Evolutionary conservation across 2,113 vertebrate species (phyloP).

Genomic region (Phocoena sinus): DNA sequence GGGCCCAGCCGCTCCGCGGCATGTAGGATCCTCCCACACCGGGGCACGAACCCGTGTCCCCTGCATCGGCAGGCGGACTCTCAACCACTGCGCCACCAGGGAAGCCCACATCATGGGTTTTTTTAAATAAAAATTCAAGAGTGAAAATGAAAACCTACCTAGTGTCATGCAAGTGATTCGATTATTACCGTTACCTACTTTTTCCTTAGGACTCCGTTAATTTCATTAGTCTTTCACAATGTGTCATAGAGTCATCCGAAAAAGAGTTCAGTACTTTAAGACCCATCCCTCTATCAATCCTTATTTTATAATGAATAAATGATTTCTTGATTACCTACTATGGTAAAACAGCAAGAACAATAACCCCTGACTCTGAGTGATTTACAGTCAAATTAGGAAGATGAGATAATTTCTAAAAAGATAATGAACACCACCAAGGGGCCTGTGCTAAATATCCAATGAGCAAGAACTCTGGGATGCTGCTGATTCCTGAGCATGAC

Average conservation of each 20-base stretch:
- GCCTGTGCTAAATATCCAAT: no score
- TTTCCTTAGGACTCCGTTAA: not conserved
- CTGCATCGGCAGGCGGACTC: no score
- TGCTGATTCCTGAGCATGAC: not conserved
- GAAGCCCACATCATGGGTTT: not conserved
- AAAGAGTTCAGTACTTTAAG: not conserved
- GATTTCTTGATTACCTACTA: not conserved
- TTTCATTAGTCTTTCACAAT: not conserved
- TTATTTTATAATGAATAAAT: not conserved
- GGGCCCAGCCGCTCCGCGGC: no score
- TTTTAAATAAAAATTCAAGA: constrained; percentile 34
- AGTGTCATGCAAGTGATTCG: not conserved
- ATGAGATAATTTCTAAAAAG: not conserved
- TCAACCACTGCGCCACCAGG: no score
- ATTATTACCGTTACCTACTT: not conserved
- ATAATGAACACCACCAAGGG: not conserved
- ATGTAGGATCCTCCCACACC: no score
- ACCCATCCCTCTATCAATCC: not conserved
- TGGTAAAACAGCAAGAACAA: not conserved
- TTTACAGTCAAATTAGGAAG: not conserved
- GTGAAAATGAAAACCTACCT: not conserved
- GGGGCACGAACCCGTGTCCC: no score
- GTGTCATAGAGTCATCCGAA: not conserved
- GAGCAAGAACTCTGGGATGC: not conserved
- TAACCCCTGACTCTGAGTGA: not conserved